Conservation (phyloP, 2,797 vertebrate species). For the Hapalemur alaotrensis region DNA sequence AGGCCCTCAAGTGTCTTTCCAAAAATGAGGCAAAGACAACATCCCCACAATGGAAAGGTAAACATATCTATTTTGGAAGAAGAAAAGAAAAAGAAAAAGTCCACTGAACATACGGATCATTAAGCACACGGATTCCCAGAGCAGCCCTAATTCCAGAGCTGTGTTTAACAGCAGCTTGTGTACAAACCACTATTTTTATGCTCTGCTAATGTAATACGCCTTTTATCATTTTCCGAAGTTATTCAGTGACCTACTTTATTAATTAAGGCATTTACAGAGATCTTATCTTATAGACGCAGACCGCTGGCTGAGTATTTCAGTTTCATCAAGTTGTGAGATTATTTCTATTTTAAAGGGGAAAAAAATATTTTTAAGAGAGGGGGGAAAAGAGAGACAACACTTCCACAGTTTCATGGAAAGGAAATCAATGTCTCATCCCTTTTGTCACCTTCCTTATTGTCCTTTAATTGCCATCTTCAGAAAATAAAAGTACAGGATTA, state of each 20-base stretch:
- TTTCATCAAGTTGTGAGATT: background rate
- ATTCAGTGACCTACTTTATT: slow-evolving; percentile 56
- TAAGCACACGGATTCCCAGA: background rate
- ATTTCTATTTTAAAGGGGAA: background rate
- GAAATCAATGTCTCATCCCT: background rate
- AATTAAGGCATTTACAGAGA: slow-evolving; percentile 36
- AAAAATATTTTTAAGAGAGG: background rate
- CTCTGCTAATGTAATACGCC: background rate
- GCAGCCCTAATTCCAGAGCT: background rate
- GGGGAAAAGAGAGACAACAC: background rate
- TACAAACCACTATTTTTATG: slow-evolving; percentile 46
- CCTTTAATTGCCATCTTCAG: background rate
- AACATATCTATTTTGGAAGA: background rate
- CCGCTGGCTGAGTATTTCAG: background rate
- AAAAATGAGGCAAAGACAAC: background rate
- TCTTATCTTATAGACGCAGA: background rate
- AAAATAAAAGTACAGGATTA: background rate
- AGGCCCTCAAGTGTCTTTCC: background rate
- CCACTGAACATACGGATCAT: background rate
- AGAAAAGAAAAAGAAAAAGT: fast-evolving
- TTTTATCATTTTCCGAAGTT: slow-evolving; percentile 55
- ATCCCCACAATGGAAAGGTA: slow-evolving; percentile 6
- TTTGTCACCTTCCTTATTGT: background rate
- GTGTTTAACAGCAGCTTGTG: slow-evolving; percentile 40
- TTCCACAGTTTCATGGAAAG: background rate